Conservation (phyloP, 37 sponge, comb jelly and placozoan species). For the Eunapius fragilis region DNA sequence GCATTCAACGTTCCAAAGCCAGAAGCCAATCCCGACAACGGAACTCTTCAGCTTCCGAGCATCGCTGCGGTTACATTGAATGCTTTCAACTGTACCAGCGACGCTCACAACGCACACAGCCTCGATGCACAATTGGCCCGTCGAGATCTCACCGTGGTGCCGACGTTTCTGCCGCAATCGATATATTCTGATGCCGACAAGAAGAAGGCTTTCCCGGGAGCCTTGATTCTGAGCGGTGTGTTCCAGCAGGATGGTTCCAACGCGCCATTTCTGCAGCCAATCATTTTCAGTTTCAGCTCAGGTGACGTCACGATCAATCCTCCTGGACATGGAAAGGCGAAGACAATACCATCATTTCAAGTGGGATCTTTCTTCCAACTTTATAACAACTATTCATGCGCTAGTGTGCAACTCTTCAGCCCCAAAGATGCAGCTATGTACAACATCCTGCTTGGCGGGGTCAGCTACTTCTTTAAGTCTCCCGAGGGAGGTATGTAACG, state of each 20-base stretch:
- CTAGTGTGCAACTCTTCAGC: constrained; percentile 9
- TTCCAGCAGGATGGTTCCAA: constrained; percentile 24
- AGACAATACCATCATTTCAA: too few relatives aligned
- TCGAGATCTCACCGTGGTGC: constrained; percentile 13
- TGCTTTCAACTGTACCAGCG: too few relatives aligned
- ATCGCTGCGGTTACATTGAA: too few relatives aligned
- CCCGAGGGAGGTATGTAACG: neutral
- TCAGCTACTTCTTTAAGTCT: constrained; percentile 6
- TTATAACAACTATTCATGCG: constrained; percentile 8
- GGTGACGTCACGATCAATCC: neutral
- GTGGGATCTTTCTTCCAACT: constrained; percentile 5
- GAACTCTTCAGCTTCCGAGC: too few relatives aligned
- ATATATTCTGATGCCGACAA: too few relatives aligned
- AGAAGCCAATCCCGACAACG: too few relatives aligned
- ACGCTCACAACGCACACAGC: too few relatives aligned
- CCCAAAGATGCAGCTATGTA: neutral
- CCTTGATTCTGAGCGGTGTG: constrained; percentile 19
- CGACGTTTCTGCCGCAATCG: neutral
- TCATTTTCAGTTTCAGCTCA: neutral
- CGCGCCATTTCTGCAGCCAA: constrained; percentile 14
- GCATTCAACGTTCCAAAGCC: too few relatives aligned
- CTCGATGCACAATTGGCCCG: constrained; percentile 8
- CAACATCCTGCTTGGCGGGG: constrained; percentile 6
- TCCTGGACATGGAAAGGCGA: too few relatives aligned
- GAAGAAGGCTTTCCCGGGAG: neutral